Base-by-base conservation (phyloP, 1,140 invertebrate genomes). In the Drosophila melanica region DNA sequence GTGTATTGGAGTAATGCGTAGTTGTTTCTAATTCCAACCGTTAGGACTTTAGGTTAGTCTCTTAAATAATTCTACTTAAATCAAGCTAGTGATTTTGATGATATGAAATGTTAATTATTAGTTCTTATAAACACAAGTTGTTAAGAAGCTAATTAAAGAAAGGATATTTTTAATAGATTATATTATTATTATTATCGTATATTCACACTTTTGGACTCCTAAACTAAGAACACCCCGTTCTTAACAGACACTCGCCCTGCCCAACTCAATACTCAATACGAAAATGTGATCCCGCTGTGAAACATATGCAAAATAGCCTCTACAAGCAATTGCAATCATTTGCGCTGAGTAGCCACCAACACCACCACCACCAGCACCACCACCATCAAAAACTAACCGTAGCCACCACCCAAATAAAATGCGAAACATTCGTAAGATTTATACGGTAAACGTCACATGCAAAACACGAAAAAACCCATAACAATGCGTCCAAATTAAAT, bases 401-500 rank as follows among this genome's bases (percentile, higher is more conserved):
- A 18, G 23, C 14, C 51, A 37, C 39, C 75, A 62, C 60, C 74
- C 48, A 41, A 20, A 45, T n/a, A 41, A 57, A 51, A 70, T 50
- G 42, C 30, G 42, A 4, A 18, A 18, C 35, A n/a, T 18, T 33
- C 33, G 35, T 23, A 68, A 60, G 55, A 73, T 73, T 73, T 73
- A 73, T 67, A 35, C 68, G 37, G 27, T 1, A 23, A 27, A 7
- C 27, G 5, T 27, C 9, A 12, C 14, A 3, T 44, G 2, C 37
- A 30, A 54, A 48, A 54, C n/a, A n/a, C n/a, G 16, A 10, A 41
- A 20, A 44, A 44, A 48, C 30, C 62, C 75, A 85, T 85, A 85
- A 85, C 81, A 81, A 85, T 85, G 57, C 58, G 74, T 85, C 58
- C 85, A 85, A 71, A 86, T 85, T 74, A 86, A 85, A 86, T 86